Evolutionary conservation across 2,888 invertebrate genomes (phyloP).

Genomic region (Onthophagus sagittarius): DNA sequence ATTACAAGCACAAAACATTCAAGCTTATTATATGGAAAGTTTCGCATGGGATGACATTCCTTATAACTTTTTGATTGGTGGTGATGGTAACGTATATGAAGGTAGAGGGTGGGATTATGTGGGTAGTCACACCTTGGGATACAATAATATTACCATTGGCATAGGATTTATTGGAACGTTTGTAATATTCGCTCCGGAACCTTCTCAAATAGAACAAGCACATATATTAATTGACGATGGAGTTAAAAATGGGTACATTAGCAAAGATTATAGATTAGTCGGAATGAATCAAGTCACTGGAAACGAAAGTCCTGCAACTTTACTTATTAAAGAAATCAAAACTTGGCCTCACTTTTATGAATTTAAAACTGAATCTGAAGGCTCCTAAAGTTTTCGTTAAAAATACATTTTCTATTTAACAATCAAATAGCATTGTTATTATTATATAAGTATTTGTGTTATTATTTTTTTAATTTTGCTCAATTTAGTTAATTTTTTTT

Average conservation of each 20-base stretch:
- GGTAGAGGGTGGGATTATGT: slow-evolving; percentile 73
- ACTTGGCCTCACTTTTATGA: slow-evolving; percentile 67
- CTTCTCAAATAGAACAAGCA: slow-evolving; percentile 58
- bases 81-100: slow-evolving; percentile 70
- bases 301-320: slow-evolving; percentile 67
- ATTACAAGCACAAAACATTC: slow-evolving; percentile 50
- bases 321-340: slow-evolving; percentile 60
- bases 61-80: slow-evolving; percentile 76
- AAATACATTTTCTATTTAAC: no score
- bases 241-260: slow-evolving; percentile 58
- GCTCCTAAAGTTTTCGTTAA: slow-evolving; percentile 59
- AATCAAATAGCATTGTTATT: no score
- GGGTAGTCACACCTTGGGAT: slow-evolving; percentile 68
- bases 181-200: slow-evolving; percentile 51
- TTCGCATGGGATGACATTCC: slow-evolving; percentile 64
- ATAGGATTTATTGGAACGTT: slow-evolving; percentile 73
- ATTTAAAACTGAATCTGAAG: slow-evolving; percentile 57
- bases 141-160: slow-evolving; percentile 63
- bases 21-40: slow-evolving; percentile 67
- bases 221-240: slow-evolving; percentile 60
- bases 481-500: no score
- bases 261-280: slow-evolving; percentile 61
- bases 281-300: slow-evolving; percentile 64
- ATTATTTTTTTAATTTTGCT: no score
- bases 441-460: no score